Evolutionary conservation across 2,888 invertebrate species (phyloP), one percentile per base, ranked within the genome.

Genomic region (Folsomia manolachei): DNA sequence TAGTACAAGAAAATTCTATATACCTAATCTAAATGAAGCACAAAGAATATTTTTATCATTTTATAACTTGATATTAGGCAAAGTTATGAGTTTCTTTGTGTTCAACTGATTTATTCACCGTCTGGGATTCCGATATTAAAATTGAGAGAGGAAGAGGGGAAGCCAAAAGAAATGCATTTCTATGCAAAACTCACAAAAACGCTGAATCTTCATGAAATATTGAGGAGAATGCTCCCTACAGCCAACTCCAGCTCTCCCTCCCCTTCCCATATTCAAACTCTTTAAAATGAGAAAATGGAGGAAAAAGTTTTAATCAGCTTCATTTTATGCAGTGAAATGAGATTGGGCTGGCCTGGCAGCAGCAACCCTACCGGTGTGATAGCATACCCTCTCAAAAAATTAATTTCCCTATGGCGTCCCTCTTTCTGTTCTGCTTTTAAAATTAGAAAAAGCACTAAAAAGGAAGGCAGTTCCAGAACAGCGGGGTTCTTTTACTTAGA

Each of bases 91-190:
- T 2, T 66, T 23, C 52, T 63, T 73, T 70, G 52, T 74, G 70
- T 64, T 71, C 67, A 68, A 71, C 73, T 77, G 76, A 77, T 77
- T 77, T 77, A 77, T 77, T 74, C 69, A 71, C 73, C 73, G 71
- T 75, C 71, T 71, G 76, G 75, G 74, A 74, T 71, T 77, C 66
- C 72, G 70, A 73, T 74, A 77, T 73, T 76, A 71, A 76, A 76
- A 73, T 63, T 72, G 69, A 39, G 52, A 65, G 63, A 53, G 56
- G 63, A 51, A 67, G 63, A 67, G 73, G 71, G 70, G 60, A 65
- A 53, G 61, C 62, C 61, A 68, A 72, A 71, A 69, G 69, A 73
- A 74, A 52, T 71, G 68, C 63, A 71, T 74, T 74, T 73, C 60
- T 63, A 63, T 11, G 63, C 9, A 27, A 63, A 63, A 27, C 26